A percentile compares a stretch with the other conserved stretches of the same genome.
These are phyloP conservation scores for Oncopodura yosiiana DNA, from an alignment of 1,140 invertebrate genomes.

Conservation along the genomic window DNA sequence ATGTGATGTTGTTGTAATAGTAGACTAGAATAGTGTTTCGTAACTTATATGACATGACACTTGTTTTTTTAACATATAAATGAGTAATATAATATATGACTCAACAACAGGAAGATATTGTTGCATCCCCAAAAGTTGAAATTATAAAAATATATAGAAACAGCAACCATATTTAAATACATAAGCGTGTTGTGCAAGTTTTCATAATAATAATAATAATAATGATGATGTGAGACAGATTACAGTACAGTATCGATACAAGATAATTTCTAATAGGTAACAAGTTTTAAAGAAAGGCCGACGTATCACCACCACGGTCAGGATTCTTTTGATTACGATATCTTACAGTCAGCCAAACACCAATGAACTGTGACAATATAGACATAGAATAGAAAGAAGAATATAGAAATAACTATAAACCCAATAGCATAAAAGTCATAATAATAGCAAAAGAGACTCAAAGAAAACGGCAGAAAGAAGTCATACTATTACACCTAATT, in stretches of 20 bases:
- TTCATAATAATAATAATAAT: background rate
- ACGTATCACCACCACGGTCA: slow-evolving; percentile 73
- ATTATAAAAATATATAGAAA: background rate
- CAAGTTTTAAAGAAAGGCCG: slow-evolving; percentile 75
- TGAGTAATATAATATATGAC: too few relatives aligned
- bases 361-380: too few relatives aligned
- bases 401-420: slow-evolving; percentile 9
- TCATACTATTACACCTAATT: too few relatives aligned
- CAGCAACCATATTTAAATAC: background rate
- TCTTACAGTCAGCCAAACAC: slow-evolving; percentile 90
- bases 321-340: slow-evolving; percentile 97
- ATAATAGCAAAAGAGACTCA: slow-evolving; percentile 2
- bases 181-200: background rate
- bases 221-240: background rate
- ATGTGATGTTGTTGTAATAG: slow-evolving; percentile 44
- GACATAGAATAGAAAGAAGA: slow-evolving; percentile 45
- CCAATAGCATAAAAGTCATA: background rate
- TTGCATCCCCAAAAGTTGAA: background rate
- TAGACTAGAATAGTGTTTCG: too few relatives aligned
- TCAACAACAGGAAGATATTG: background rate
- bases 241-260: background rate
- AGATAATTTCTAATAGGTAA: background rate
- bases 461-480: slow-evolving; percentile 9
- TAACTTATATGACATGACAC: too few relatives aligned
- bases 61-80: too few relatives aligned